Conservation (phyloP, 2,113 vertebrate species). For the Phylloscopus trochilus region DNA sequence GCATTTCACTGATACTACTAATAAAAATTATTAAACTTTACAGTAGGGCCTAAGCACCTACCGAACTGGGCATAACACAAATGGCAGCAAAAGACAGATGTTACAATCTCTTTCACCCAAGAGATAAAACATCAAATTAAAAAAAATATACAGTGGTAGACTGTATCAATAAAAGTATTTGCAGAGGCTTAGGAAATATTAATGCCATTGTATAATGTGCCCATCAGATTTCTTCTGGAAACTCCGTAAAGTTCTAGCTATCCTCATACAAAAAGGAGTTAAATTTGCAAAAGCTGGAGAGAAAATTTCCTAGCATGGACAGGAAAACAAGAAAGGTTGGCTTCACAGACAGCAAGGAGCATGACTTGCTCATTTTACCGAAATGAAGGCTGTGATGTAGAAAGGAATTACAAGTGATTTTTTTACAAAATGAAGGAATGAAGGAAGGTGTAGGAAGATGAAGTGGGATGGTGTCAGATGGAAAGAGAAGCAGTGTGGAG, state of each 20-base stretch:
- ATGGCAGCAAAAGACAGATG: background rate
- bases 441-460: conserved; percentile 23
- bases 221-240: background rate
- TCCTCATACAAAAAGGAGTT: background rate
- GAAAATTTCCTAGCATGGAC: background rate
- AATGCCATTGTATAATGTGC: background rate
- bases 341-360: background rate
- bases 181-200: background rate
- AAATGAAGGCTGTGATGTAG: background rate
- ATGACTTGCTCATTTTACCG: background rate
- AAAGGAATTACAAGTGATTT: background rate
- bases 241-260: background rate
- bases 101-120: background rate
- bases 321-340: background rate
- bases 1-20: background rate
- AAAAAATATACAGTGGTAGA: background rate
- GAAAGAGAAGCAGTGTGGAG: background rate
- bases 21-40: background rate
- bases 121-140: background rate
- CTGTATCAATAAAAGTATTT: background rate
- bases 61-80: background rate
- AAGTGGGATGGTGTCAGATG: conserved; percentile 41
- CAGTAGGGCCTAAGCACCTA: background rate
- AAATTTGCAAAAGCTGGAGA: background rate
- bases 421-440: background rate